Evolutionary conservation across 2,888 invertebrate species (phyloP).

Genomic region (Gymnosoma rotundatum): DNA sequence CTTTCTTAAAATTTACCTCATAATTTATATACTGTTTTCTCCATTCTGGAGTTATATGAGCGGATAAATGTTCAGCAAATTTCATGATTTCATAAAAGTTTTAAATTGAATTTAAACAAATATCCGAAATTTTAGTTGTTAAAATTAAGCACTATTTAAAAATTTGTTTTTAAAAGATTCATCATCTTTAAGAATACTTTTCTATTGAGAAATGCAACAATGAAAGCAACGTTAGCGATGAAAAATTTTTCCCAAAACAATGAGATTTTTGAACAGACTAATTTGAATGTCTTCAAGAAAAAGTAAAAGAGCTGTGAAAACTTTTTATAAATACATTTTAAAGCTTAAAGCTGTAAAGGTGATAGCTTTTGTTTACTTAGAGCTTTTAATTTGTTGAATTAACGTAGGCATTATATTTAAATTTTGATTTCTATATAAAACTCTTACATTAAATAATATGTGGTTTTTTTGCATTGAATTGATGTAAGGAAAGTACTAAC

Average conservation of each 20-base stretch:
- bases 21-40: slow-evolving; percentile 92
- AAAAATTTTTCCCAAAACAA: slow-evolving; percentile 68
- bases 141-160: slow-evolving; percentile 30
- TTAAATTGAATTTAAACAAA: slow-evolving; percentile 12
- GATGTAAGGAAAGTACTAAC: too few species aligned
- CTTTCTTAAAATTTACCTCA: slow-evolving; percentile 83
- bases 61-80: slow-evolving; percentile 93
- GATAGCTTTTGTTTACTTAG: slow-evolving; percentile 20
- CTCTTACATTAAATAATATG: too few species aligned
- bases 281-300: slow-evolving; percentile 26
- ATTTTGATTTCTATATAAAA: too few species aligned
- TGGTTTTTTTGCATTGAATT: too few species aligned
- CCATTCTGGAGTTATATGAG: slow-evolving; percentile 97
- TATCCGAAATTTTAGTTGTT: too few species aligned
- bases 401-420: too few species aligned
- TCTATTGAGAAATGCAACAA: slow-evolving; percentile 32
- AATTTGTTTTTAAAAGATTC: slow-evolving; percentile 55
- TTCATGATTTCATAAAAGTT: slow-evolving; percentile 85
- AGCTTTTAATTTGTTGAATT: slow-evolving; percentile 2
- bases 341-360: slow-evolving; percentile 30
- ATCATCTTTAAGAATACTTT: slow-evolving; percentile 19
- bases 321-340: background rate
- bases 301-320: slow-evolving; percentile 45
- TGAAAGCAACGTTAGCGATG: slow-evolving; percentile 23
- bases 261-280: slow-evolving; percentile 58